These are phyloP conservation scores for Formica aserva DNA, from an alignment of 2,888 invertebrate genomes.

Conservation along the genomic window DNA sequence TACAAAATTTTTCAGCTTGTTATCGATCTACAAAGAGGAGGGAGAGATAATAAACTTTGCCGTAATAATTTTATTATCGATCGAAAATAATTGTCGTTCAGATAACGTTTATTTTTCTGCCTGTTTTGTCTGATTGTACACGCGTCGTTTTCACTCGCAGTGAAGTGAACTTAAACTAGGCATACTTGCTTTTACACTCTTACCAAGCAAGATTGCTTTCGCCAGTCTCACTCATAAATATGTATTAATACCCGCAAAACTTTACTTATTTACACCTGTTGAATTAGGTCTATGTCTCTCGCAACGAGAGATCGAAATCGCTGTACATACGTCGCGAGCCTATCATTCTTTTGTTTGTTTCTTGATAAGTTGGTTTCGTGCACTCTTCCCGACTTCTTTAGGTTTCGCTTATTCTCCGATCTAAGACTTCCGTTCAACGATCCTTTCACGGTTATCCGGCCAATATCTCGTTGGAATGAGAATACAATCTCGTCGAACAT, in stretches of 20 bases:
- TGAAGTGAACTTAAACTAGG: neutral
- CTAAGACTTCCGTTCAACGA: slow-evolving; percentile 39
- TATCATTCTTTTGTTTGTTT: slow-evolving; percentile 16
- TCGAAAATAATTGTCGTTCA: neutral
- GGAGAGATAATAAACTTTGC: no score
- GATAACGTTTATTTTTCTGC: neutral
- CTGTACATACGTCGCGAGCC: neutral
- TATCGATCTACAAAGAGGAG: no score
- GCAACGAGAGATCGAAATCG: neutral
- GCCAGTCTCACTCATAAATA: neutral
- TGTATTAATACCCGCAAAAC: neutral
- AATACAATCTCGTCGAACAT: neutral
- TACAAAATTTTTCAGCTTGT: no score
- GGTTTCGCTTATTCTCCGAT: slow-evolving; percentile 44
- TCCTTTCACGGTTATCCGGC: slow-evolving; percentile 47
- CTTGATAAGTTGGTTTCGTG: slow-evolving; percentile 55
- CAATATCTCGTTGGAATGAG: neutral
- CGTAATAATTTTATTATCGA: neutral
- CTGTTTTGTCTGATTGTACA: neutral
- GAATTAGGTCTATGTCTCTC: neutral
- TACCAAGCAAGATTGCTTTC: neutral
- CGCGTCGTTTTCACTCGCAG: neutral
- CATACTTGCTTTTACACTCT: neutral
- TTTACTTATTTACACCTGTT: slow-evolving; percentile 12
- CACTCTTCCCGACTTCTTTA: slow-evolving; percentile 55